phyloP scores from a whole-genome alignment of 2,113 vertebrate genomes.

The Aegypius monachus region DNA sequence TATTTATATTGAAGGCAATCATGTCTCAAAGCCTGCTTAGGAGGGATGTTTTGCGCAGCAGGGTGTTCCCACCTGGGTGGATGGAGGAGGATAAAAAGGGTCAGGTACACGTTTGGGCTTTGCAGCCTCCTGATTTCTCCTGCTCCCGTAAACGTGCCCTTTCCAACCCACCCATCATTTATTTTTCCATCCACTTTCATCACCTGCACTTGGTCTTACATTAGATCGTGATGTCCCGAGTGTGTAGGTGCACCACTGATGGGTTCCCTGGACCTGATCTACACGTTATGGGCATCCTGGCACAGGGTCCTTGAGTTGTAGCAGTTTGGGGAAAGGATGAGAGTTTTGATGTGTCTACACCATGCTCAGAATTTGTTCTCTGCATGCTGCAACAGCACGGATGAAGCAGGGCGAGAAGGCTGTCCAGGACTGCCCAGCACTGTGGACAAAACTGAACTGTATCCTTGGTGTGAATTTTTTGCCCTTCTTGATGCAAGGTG shows the following conservation, averaged over 20 bases:
- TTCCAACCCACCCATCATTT: background rate
- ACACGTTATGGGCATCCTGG: background rate
- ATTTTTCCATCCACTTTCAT: background rate
- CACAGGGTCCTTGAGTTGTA: accelerated
- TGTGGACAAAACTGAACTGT: background rate
- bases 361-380: background rate
- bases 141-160: background rate
- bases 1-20: background rate
- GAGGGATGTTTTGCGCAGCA: accelerated
- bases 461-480: background rate
- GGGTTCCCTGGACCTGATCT: background rate
- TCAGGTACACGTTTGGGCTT: background rate
- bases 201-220: background rate
- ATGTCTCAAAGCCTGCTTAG: background rate
- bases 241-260: accelerated
- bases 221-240: background rate
- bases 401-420: background rate
- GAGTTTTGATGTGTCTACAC: background rate
- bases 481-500: background rate
- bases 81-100: background rate
- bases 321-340: background rate
- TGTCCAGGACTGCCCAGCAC: background rate
- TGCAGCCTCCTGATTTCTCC: background rate
- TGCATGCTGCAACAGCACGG: accelerated
- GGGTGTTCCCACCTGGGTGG: background rate